Percentiles rank a stretch among this genome's conserved stretches.
Conservation (phyloP, 2,113 vertebrate genomes). For the Anarhynchus alexandrinus region DNA sequence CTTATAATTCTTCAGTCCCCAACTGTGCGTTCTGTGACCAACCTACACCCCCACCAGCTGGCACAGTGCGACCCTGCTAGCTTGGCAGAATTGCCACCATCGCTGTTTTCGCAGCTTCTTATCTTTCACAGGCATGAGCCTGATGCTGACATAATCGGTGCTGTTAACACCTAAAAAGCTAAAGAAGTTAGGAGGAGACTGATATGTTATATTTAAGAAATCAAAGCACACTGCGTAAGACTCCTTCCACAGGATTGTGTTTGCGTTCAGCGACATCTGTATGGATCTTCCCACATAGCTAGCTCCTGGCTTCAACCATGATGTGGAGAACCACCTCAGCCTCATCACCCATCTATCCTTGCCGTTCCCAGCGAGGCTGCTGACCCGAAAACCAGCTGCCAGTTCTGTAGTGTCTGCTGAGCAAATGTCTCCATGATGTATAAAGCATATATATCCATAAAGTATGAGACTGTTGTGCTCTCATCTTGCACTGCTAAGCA, state of each 20-base stretch:
- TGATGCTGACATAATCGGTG: neutral
- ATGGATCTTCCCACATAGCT: neutral
- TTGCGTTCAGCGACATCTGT: neutral
- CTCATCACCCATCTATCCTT: neutral
- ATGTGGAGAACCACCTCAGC: neutral
- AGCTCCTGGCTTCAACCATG: neutral
- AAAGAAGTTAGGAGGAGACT: neutral
- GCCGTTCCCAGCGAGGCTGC: neutral
- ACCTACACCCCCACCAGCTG: neutral
- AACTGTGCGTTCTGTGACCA: neutral
- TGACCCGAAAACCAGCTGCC: neutral
- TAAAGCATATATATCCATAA: neutral
- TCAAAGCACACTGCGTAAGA: fast-evolving
- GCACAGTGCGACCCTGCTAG: neutral
- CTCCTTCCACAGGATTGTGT: neutral
- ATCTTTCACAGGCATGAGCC: neutral
- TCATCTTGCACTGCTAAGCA: neutral
- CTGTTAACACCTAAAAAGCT: neutral
- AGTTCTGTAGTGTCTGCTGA: neutral
- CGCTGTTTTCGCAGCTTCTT: neutral
- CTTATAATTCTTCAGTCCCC: neutral
- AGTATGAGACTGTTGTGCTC: neutral
- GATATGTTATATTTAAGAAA: neutral
- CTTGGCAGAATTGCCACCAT: neutral
- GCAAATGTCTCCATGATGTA: neutral